Evolutionary conservation across 2,888 invertebrate genomes (phyloP).

Genomic region (Caenorhabditis sp.): DNA sequence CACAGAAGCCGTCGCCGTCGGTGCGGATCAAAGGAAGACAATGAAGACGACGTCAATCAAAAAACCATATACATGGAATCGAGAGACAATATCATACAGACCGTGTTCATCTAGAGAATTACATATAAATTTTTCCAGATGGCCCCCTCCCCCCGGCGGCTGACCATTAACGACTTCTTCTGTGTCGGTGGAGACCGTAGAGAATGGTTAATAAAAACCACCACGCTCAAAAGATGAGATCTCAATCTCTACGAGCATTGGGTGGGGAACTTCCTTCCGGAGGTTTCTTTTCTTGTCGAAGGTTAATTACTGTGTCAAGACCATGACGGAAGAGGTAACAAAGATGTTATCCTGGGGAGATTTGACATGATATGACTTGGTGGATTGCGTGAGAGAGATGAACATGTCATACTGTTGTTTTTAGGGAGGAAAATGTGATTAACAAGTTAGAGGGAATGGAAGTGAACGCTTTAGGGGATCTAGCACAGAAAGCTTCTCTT

Average conservation of each 20-base stretch:
- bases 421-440: background rate
- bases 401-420: constrained; percentile 8
- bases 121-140: constrained; percentile 35
- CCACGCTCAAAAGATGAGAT: too few species aligned
- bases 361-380: constrained; percentile 5
- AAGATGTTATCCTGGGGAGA: constrained; percentile 17
- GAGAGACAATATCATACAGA: too few species aligned
- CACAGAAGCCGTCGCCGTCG: background rate
- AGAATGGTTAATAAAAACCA: constrained; percentile 10
- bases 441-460: background rate
- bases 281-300: too few species aligned
- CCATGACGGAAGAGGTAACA: background rate
- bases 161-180: constrained; percentile 32
- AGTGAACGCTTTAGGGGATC: background rate
- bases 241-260: constrained; percentile 6
- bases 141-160: background rate
- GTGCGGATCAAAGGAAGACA: constrained; percentile 10
- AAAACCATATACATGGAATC: constrained; percentile 39
- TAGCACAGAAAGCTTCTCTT: too few species aligned
- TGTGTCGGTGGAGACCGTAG: background rate
- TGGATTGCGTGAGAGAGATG: constrained; percentile 1
- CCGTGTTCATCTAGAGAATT: background rate
- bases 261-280: constrained; percentile 6
- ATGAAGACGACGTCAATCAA: constrained; percentile 37
- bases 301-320: constrained; percentile 44